Evolutionary conservation across 1,140 invertebrate genomes (phyloP).

Genomic region (Lepidurus apus): DNA sequence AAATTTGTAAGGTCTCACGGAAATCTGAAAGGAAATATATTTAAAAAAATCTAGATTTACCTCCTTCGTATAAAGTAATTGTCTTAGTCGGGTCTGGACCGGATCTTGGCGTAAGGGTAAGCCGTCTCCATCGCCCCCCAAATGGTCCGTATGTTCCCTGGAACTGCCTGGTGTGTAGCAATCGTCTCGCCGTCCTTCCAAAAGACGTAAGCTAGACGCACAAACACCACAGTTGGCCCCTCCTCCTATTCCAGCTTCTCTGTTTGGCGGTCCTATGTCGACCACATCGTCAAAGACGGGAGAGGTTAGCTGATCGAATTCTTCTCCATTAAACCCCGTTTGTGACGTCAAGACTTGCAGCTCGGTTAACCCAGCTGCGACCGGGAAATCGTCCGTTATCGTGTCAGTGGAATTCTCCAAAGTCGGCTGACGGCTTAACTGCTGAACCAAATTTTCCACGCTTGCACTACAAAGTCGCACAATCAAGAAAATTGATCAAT

Average conservation of each 20-base stretch:
- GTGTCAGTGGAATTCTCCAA: background rate
- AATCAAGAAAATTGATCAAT: background rate
- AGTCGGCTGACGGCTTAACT: background rate
- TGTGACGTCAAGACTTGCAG: background rate
- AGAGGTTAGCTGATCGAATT: background rate
- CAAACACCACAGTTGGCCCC: background rate
- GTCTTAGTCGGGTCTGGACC: background rate
- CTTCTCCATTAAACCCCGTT: background rate
- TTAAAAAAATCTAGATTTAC: background rate
- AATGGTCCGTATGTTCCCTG: background rate
- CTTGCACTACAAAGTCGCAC: background rate
- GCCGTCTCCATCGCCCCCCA: conserved; percentile 8
- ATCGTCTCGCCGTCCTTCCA: background rate
- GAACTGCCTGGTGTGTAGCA: background rate
- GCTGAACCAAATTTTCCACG: background rate
- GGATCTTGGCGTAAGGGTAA: background rate
- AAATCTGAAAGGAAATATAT: background rate
- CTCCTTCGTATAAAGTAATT: background rate
- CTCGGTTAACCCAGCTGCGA: background rate
- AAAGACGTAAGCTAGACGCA: background rate
- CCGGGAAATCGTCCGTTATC: background rate
- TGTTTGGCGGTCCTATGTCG: background rate
- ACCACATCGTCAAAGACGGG: background rate
- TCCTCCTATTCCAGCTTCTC: background rate
- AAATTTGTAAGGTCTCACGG: background rate